Evolutionary conservation across 2,113 vertebrate genomes (phyloP), one percentile per base, ranked within the genome.

Genomic region (Salminus brasiliensis): DNA sequence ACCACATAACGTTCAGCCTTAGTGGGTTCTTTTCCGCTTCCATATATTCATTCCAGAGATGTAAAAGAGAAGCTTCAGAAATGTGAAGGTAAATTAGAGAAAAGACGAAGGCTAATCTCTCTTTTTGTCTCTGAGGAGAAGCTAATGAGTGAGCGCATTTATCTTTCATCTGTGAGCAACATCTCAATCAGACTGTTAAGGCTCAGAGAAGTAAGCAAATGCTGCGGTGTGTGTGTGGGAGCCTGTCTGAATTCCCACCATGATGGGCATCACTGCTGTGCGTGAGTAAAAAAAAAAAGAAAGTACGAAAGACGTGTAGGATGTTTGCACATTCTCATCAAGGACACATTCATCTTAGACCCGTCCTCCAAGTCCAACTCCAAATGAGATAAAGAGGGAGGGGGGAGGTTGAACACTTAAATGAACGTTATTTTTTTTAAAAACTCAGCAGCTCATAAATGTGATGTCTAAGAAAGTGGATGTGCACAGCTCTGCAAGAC

Each of bases 61-160:
- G n/a, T n/a, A 27, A 66, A 66, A 7, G 21, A 65, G 6, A 9
- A 66, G 32, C 32, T n/a, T 66, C 34, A 39, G 10, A 66, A 67
- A 11, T 23, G 4, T 36, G 45, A 62, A 60, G 41, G 55, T 43
- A 29, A 29, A 34, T 53, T 32, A 41, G 47, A 77, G 67, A 77
- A 68, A 13, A 55, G 34, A 53, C 16, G 23, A 16, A 57, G 10
- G 67, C 29, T 74, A n/a, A 47, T 74, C 25, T 55, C 62, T 76
- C n/a, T 39, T 59, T 73, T n/a, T 62, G n/a, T 7, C 9, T 43
- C 16, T 21, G 23, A 25, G 18, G n/a, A 66, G 45, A 1, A 41
- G 47, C 66, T 78, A 78, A 78, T 43, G 47, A 68, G 34, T 16
- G 25, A 65, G 59, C 52, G 76, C 21, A 29, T 78, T 45, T 30